Evolutionary conservation across 2,888 invertebrate species (phyloP), one percentile per base, ranked within the genome.

Genomic region (Miltochrista miniata): DNA sequence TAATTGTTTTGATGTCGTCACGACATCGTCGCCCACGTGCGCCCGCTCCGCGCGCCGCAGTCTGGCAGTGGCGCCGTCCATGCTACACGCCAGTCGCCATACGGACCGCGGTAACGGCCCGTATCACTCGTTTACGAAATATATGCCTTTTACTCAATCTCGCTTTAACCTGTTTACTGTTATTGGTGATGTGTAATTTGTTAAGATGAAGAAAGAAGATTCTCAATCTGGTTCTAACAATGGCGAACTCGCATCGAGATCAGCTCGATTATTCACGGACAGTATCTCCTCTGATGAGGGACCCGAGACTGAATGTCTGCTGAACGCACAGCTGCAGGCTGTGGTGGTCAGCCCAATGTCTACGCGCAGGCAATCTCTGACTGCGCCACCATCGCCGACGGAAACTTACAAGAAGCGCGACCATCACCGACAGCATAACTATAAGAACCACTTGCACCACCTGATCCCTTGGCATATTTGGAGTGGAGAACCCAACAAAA

Each of bases 381-480:
- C 92, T 7, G 92, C 91, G 24, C 92, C 92, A 11, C 90, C 92
- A 0, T 92, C 92, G 29, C 92, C 92, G 7, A 86, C 84, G n/a
- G 90, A 90, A 52, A 88, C 82, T 34, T 80, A 90, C 56, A 89
- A 90, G 74, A 89, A 90, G 76, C 85, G 81, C 58, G 85, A 81
- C 55, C 77, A 71, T 64, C 81, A 81, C 69, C 86, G 81, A 45
- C 90, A 79, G 63, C 90, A 85, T 71, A 84, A 87, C 74, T 91
- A 87, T 72, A 88, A 74, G 81, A 92, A 84, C 76, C 92, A 86
- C 69, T 83, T 85, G 63, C 90, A 87, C 61, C 87, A 90, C 51
- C 78, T 89, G 52, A 91, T 89, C 56, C 89, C 89, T 71, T 93
- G 91, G 91, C 90, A 90, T 72, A 90, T 89, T 59, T 90, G 90